Conservation (phyloP, 1,140 invertebrate species). For the Drosophila cardini region DNA sequence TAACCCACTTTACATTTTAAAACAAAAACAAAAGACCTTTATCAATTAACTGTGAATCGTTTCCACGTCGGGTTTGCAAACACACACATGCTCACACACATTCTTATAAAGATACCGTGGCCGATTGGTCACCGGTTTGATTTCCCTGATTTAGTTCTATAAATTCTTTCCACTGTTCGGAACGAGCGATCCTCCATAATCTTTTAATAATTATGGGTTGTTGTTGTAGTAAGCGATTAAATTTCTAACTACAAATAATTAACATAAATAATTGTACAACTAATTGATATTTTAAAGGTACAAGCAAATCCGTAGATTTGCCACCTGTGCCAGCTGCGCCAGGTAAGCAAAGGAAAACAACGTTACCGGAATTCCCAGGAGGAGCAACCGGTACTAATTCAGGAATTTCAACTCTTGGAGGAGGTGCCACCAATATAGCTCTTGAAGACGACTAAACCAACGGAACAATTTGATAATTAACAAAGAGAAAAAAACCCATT, state of each 20-base stretch:
- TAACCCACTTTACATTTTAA: conserved; percentile 81
- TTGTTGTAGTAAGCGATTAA: conserved; percentile 67
- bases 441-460: conserved; percentile 57
- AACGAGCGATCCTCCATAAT: conserved; percentile 15
- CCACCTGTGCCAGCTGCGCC: conserved; percentile 66
- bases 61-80: conserved; percentile 55
- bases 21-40: conserved; percentile 69
- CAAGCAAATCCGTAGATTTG: conserved; percentile 73
- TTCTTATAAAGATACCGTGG: conserved; percentile 33
- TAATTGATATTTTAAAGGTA: conserved; percentile 45
- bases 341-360: conserved; percentile 47
- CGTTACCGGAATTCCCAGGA: conserved; percentile 61
- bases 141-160: conserved; percentile 72
- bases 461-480: not conserved
- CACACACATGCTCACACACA: conserved; percentile 23
- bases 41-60: conserved; percentile 67
- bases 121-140: conserved; percentile 74
- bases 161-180: conserved; percentile 58
- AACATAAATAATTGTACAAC: conserved; percentile 6
- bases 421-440: conserved; percentile 54
- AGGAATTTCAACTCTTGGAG: conserved; percentile 27
- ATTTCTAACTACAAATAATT: conserved; percentile 17
- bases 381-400: conserved; percentile 3
- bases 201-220: conserved; percentile 59
- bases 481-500: not conserved